Evolutionary conservation across 2,888 invertebrate species (phyloP).

Genomic region (Operophtera brumata): DNA sequence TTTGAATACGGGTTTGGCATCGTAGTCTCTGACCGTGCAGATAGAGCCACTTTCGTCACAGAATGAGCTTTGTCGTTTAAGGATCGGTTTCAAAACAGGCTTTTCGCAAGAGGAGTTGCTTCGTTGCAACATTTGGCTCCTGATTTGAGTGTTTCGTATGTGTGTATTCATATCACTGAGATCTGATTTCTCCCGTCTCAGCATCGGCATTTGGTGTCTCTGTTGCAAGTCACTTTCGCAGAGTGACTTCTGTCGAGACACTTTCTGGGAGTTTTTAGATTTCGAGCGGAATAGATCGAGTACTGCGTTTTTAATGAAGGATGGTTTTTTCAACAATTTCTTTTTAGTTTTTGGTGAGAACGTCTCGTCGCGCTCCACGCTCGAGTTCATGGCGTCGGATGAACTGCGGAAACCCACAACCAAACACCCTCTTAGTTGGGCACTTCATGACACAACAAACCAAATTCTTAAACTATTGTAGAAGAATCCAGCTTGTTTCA

Average conservation of each 20-base stretch:
- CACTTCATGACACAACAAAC: conserved; percentile 62
- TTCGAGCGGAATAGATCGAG: conserved; percentile 78
- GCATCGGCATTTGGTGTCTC: conserved; percentile 63
- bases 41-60: conserved; percentile 74
- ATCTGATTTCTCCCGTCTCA: conserved; percentile 75
- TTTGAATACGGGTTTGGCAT: conserved; percentile 67
- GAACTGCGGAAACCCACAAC: conserved; percentile 80
- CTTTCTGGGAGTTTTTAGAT: conserved; percentile 74
- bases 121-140: conserved; percentile 74
- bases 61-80: conserved; percentile 76
- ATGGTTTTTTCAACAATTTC: conserved; percentile 80
- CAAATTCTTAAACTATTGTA: conserved; percentile 57
- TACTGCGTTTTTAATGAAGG: conserved; percentile 78
- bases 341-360: conserved; percentile 80
- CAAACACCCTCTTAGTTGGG: conserved; percentile 75
- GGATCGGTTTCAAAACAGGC: conserved; percentile 69
- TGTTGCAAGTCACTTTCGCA: conserved; percentile 75
- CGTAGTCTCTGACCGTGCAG: conserved; percentile 73
- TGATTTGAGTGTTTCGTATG: conserved; percentile 68
- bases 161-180: conserved; percentile 68
- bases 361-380: conserved; percentile 75
- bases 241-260: conserved; percentile 75
- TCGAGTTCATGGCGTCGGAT: conserved; percentile 76
- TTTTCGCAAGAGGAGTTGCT: conserved; percentile 78
- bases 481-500: conserved; percentile 61